These are phyloP conservation scores for Gadus chalcogrammus DNA, from an alignment of 2,113 vertebrate genomes.

Conservation along the genomic window DNA sequence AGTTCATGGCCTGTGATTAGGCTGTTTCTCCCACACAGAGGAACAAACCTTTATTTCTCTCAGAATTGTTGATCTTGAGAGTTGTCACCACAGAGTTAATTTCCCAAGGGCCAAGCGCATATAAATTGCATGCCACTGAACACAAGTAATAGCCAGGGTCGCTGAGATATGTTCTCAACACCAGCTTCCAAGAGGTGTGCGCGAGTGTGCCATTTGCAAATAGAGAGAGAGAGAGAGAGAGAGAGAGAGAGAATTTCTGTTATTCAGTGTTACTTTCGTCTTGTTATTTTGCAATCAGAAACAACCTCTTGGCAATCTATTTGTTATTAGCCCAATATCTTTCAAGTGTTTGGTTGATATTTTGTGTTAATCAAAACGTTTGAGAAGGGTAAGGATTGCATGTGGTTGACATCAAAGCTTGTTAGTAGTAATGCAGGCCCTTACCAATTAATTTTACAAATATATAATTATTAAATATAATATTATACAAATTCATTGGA, in stretches of 20 bases:
- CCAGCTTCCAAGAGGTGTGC: constrained; percentile 45
- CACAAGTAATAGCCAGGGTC: constrained; percentile 60
- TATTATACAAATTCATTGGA: too few relatives aligned
- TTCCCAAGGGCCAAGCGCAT: constrained; percentile 57
- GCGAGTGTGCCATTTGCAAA: constrained; percentile 16
- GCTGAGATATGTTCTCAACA: constrained; percentile 52
- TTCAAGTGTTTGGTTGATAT: constrained; percentile 36
- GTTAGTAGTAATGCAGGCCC: too few relatives aligned
- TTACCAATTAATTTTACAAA: too few relatives aligned
- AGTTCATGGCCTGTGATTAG: constrained; percentile 63
- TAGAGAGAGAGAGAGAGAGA: not conserved
- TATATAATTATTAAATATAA: too few relatives aligned
- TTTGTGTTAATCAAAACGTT: constrained; percentile 30
- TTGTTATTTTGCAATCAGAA: too few relatives aligned
- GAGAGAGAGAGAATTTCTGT: too few relatives aligned
- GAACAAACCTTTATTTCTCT: constrained; percentile 62
- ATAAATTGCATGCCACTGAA: constrained; percentile 66
- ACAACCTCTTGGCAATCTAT: constrained; percentile 45
- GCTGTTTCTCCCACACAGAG: constrained; percentile 47
- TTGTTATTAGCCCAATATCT: constrained; percentile 46
- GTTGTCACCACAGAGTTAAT: constrained; percentile 71
- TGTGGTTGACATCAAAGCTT: too few relatives aligned
- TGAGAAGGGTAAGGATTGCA: too few relatives aligned
- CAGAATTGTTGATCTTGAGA: constrained; percentile 72
- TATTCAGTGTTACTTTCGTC: too few relatives aligned